Base-by-base conservation (phyloP, 2,888 invertebrate genomes). In the Cactoblastis cactorum region DNA sequence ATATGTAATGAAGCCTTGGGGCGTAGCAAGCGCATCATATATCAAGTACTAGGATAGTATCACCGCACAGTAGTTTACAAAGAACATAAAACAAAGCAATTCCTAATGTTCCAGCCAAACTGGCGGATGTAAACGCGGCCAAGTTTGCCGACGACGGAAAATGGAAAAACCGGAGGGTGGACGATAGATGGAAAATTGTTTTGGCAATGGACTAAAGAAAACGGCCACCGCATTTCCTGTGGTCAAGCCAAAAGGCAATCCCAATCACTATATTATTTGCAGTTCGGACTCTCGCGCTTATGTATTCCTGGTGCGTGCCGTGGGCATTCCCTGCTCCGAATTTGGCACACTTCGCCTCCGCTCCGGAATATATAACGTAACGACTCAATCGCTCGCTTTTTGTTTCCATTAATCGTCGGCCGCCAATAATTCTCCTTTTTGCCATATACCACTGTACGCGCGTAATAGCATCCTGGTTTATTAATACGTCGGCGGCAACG, bases 191-290 rank as follows among this genome's bases (percentile, higher is more conserved):
- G 79, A 81, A 83, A 85, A 80, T 79, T 80, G 80, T 80, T 80
- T 79, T 79, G 80, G 80, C 79, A 80, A 78, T 77, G 77, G 77
- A 67, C 73, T 77, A 73, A 77, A 77, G 79, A 77, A 83, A 80
- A 77, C 71, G 74, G 77, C 77, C 71, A 75, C 80, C 80, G 77
- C 86, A 88, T 87, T 88, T 90, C 86, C 88, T 83, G 85, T 76
- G 88, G 86, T 83, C 84, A 83, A 80, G 83, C 83, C 83, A 84
- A 83, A 81, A 84, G 80, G 80, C 83, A 79, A 74, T 81, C 77
- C 83, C 81, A 75, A 83, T 82, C 74, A 67, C 67, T 73, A 70
- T 69, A 71, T 75, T 74, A 71, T 69, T 68, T 67, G 69, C 53
- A 53, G 59, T 59, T 57, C 72, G 70, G 59, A 57, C 54, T 52